A percentile compares a stretch with the other conserved stretches of the same genome.
Conservation (phyloP, 53 echinoderm and acorn worm genomes). For the Echinometra lucunter region DNA sequence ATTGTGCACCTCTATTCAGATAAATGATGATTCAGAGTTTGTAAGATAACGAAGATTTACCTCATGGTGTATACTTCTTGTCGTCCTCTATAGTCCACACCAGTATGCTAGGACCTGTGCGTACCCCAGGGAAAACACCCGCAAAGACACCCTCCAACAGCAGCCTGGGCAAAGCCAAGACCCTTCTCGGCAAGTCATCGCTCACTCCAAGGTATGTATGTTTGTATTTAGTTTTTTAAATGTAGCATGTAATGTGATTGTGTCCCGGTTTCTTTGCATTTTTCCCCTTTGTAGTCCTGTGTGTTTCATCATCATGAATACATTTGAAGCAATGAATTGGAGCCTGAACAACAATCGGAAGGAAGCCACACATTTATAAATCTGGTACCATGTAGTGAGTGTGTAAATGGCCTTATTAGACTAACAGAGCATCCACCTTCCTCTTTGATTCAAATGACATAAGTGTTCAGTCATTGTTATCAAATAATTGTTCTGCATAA, state of each 20-base stretch:
- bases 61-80: not conserved
- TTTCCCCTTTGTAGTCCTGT: not conserved
- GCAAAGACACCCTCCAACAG: conserved; percentile 90
- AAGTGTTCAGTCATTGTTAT: too few relatives aligned
- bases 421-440: too few relatives aligned
- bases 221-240: not conserved
- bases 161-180: conserved; percentile 83
- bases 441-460: too few relatives aligned
- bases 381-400: too few relatives aligned
- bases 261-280: not conserved
- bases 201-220: conserved; percentile 91
- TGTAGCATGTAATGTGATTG: not conserved
- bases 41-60: not conserved
- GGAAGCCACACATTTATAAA: too few relatives aligned
- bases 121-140: conserved; percentile 81
- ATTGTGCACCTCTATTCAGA: too few relatives aligned
- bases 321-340: too few relatives aligned
- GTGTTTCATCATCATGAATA: too few relatives aligned
- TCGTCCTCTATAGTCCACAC: conserved; percentile 60
- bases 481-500: too few relatives aligned
- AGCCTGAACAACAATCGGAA: too few relatives aligned
- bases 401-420: too few relatives aligned
- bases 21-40: too few relatives aligned
- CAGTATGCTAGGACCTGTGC: conserved; percentile 90
- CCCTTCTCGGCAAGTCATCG: conserved; percentile 89